These are phyloP conservation scores for Cirrhinus molitorella DNA, from an alignment of 2,797 vertebrate genomes.

Conservation along the genomic window DNA sequence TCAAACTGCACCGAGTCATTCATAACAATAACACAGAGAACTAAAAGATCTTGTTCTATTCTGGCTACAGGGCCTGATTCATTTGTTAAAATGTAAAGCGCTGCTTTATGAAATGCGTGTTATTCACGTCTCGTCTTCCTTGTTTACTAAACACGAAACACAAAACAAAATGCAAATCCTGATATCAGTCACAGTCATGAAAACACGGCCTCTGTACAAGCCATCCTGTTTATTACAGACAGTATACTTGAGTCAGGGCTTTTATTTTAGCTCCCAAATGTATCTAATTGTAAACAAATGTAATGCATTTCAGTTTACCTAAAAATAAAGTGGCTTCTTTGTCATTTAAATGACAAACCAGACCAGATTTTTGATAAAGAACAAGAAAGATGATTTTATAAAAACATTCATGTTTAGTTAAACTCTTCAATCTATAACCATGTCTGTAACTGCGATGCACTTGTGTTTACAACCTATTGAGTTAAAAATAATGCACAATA, in stretches of 20 bases:
- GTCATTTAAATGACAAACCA: not conserved
- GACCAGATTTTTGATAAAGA: not conserved
- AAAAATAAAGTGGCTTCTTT: not conserved
- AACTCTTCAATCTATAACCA: too few relatives aligned
- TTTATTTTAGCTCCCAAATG: not conserved
- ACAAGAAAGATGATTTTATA: not conserved
- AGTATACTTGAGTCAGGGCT: not conserved
- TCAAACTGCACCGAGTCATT: not conserved
- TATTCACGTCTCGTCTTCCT: not conserved
- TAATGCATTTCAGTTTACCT: not conserved
- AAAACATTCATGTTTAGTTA: not conserved
- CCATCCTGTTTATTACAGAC: not conserved
- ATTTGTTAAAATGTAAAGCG: not conserved
- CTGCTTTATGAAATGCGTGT: not conserved
- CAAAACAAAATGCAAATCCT: constrained; percentile 20
- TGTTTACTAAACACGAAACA: not conserved
- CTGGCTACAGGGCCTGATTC: not conserved
- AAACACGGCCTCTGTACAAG: not conserved
- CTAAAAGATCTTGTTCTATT: not conserved
- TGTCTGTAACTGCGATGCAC: too few relatives aligned
- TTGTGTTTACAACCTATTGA: too few relatives aligned
- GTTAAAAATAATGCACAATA: too few relatives aligned
- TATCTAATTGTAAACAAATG: not conserved
- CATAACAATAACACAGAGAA: not conserved
- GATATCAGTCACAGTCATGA: not conserved